Evolutionary conservation across 2,888 invertebrate species (phyloP).

Genomic region (Furcula furcula): DNA sequence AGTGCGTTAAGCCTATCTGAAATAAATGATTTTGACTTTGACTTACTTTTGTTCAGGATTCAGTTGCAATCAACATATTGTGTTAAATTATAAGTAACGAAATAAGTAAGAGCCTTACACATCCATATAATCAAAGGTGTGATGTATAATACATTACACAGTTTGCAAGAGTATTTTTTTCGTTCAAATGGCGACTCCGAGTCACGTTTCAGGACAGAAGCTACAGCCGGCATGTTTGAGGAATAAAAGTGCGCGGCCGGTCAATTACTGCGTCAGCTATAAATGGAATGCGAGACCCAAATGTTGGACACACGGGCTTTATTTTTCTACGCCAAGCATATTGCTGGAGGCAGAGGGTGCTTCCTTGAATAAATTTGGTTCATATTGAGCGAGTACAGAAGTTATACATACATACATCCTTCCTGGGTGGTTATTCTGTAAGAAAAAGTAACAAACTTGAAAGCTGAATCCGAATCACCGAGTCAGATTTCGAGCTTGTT

Average conservation of each 20-base stretch:
- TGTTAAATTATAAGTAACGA: too few relatives aligned
- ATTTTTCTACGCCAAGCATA: slow-evolving; percentile 6
- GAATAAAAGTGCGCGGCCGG: slow-evolving; percentile 32
- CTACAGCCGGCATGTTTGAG: slow-evolving; percentile 22
- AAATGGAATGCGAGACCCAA: slow-evolving; percentile 18
- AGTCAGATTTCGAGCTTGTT: too few relatives aligned
- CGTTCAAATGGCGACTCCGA: slow-evolving; percentile 12
- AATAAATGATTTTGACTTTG: too few relatives aligned
- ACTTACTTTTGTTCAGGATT: too few relatives aligned
- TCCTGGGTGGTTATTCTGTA: too few relatives aligned
- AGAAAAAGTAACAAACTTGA: too few relatives aligned
- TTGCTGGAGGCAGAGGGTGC: slow-evolving; percentile 1
- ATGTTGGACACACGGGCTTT: slow-evolving; percentile 10
- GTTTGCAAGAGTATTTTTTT: slow-evolving; percentile 7
- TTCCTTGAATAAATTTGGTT: slow-evolving; percentile 4
- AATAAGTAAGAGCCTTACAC: too few relatives aligned
- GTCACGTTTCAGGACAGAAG: slow-evolving; percentile 32
- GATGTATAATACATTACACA: too few relatives aligned
- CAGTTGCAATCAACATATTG: too few relatives aligned
- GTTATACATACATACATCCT: not conserved
- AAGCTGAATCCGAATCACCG: too few relatives aligned
- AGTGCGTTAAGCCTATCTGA: too few relatives aligned
- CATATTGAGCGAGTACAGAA: not conserved
- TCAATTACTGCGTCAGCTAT: slow-evolving; percentile 45
- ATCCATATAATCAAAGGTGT: too few relatives aligned